Conservation (phyloP, 2,888 invertebrate species). For the Acanthopleura granulata region DNA sequence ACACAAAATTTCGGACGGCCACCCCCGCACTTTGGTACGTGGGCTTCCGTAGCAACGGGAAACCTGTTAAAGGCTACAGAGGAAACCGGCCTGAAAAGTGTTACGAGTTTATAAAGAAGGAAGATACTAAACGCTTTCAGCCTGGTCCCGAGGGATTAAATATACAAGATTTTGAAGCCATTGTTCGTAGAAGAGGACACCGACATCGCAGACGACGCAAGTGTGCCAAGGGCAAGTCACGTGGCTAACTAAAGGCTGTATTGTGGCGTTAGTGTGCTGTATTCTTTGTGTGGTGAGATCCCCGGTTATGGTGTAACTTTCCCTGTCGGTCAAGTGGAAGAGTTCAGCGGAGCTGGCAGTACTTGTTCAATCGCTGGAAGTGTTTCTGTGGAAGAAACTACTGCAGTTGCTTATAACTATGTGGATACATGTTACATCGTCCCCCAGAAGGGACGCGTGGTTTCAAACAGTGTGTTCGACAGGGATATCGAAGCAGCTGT, state of each 20-base stretch:
- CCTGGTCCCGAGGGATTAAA: not conserved
- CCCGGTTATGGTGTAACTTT: no score
- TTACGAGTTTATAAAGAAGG: constrained; percentile 6
- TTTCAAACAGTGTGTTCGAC: no score
- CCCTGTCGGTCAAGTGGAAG: no score
- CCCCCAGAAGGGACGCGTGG: no score
- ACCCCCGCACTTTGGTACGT: not conserved
- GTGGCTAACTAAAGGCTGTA: not conserved
- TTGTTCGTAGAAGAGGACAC: not conserved
- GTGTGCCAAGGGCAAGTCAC: not conserved
- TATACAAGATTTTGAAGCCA: not conserved
- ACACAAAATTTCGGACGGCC: not conserved
- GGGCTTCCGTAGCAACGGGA: constrained; percentile 13
- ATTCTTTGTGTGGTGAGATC: no score
- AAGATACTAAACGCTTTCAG: not conserved
- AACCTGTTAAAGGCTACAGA: not conserved
- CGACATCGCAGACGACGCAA: not conserved
- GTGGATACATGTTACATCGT: no score
- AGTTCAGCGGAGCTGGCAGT: no score
- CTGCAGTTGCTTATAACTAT: no score
- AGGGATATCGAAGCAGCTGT: no score
- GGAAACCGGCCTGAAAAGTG: not conserved
- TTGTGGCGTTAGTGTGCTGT: no score
- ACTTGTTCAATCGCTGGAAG: no score
- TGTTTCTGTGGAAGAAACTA: no score